phyloP scores from a whole-genome alignment of 1,140 invertebrate species.

The Pollicipes pollicipes region DNA sequence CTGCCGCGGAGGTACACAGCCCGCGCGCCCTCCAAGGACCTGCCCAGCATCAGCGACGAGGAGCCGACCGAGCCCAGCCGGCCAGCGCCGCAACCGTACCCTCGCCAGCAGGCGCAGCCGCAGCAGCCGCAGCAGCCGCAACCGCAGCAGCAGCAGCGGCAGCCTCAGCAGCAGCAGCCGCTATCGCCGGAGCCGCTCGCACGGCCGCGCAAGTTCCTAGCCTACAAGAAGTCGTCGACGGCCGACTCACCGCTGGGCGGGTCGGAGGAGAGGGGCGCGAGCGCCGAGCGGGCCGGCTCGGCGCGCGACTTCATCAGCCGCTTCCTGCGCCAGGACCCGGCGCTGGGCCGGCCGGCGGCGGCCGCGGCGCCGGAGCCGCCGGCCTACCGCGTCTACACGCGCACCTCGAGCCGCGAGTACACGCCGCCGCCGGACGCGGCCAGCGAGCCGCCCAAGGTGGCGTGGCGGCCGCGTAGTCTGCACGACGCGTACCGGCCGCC shows the following conservation, averaged over 20 bases:
- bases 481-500: not conserved
- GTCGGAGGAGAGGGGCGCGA: constrained; percentile 2
- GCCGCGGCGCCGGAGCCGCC: too few species aligned
- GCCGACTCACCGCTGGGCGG: not conserved
- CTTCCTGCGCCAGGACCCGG: constrained; percentile 26
- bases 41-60: constrained; percentile 16
- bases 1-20: constrained; percentile 1
- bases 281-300: constrained; percentile 6
- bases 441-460: not conserved
- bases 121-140: constrained; percentile 12
- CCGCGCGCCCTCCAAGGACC: constrained; percentile 14
- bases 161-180: constrained; percentile 6
- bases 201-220: not conserved
- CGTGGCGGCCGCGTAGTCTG: not conserved
- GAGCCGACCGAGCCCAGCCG: constrained; percentile 10
- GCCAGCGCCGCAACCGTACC: constrained; percentile 8
- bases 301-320: constrained; percentile 30
- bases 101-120: constrained; percentile 7
- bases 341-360: not conserved
- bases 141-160: constrained; percentile 9
- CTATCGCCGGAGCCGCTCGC: constrained; percentile 5
- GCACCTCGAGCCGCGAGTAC: not conserved
- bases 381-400: not conserved
- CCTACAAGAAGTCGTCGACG: not conserved
- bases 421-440: too few species aligned